A percentile compares a stretch with the other conserved stretches of the same genome.
Conservation (phyloP, 2,113 vertebrate species). For the Petromus typicus region DNA sequence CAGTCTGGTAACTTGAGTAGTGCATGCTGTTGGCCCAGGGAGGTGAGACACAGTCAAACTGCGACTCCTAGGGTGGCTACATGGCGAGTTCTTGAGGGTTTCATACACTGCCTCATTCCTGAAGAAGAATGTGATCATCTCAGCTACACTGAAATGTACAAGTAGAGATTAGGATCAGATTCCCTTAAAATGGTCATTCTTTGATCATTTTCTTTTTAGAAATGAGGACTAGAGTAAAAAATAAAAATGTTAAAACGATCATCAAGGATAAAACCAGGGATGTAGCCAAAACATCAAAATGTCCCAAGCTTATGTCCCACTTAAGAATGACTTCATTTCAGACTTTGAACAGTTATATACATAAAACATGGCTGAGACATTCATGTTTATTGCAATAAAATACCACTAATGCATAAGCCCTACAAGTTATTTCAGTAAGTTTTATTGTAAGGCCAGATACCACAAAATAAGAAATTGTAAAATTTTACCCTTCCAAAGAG, state of each 20-base stretch:
- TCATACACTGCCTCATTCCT: background rate
- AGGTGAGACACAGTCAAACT: background rate
- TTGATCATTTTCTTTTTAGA: background rate
- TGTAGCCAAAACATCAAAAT: background rate
- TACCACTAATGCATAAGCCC: background rate
- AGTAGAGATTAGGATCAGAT: background rate
- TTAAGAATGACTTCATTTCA: constrained; percentile 30
- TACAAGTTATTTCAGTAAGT: constrained; percentile 25
- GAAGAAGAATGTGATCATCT: background rate
- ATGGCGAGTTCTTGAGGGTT: background rate
- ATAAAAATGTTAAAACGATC: background rate
- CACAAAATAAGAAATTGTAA: constrained; percentile 51
- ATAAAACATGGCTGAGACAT: constrained; percentile 3
- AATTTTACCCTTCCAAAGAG: constrained; percentile 43
- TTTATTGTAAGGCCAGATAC: constrained; percentile 29
- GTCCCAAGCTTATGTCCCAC: background rate
- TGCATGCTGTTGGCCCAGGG: background rate
- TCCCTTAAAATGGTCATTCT: constrained; percentile 23
- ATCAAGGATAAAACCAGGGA: background rate
- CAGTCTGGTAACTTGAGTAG: background rate
- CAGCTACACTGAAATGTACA: background rate
- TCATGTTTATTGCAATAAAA: background rate
- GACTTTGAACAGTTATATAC: background rate
- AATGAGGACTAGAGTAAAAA: background rate
- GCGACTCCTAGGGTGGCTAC: background rate